Evolutionary conservation across 2,888 invertebrate species (phyloP).

Genomic region (Protophormia terraenovae): DNA sequence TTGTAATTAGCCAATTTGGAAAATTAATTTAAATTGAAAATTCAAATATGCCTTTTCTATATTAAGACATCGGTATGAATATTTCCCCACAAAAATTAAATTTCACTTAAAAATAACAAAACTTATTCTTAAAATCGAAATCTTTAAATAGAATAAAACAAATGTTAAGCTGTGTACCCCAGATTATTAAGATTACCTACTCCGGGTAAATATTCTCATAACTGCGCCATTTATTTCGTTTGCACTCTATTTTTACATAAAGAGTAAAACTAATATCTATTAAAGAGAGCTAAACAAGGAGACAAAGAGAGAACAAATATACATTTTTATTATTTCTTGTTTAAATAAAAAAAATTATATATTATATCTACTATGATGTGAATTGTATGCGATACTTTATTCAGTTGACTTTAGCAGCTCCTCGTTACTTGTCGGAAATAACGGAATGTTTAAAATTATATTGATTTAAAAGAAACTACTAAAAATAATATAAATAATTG

Average conservation of each 20-base stretch:
- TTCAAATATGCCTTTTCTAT: too few relatives aligned
- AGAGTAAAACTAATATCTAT: not conserved
- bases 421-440: constrained; percentile 23
- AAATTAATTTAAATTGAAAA: too few relatives aligned
- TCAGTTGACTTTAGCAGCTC: constrained; percentile 58
- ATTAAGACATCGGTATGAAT: too few relatives aligned
- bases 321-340: not conserved
- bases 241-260: not conserved
- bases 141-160: too few relatives aligned
- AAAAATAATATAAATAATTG: not conserved
- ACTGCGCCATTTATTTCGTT: not conserved
- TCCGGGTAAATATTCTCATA: not conserved
- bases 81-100: too few relatives aligned
- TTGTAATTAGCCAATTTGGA: too few relatives aligned
- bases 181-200: not conserved
- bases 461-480: not conserved
- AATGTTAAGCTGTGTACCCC: too few relatives aligned
- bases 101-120: too few relatives aligned
- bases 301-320: not conserved
- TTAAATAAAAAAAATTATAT: not conserved
- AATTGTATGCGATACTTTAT: constrained; percentile 15
- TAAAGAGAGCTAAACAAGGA: not conserved
- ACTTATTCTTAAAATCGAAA: too few relatives aligned
- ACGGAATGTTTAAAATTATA: constrained; percentile 22
- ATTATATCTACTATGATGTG: constrained; percentile 24